Evolutionary conservation across 53 echinoderm and acorn worm genomes (phyloP).

Genomic region (Temnopleurus reevesii): DNA sequence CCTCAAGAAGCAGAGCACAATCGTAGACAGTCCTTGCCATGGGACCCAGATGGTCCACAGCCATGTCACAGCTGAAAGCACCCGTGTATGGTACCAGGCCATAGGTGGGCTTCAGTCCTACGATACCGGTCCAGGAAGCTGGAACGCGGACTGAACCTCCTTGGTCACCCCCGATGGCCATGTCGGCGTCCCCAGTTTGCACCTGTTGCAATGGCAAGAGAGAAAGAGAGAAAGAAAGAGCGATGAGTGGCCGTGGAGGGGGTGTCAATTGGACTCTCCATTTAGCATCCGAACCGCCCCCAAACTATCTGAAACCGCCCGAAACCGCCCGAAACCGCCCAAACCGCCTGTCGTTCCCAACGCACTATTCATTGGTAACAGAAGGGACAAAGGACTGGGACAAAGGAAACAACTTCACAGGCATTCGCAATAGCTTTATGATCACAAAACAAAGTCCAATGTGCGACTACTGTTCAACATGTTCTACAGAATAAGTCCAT

Average conservation of each 20-base stretch:
- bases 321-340: not conserved
- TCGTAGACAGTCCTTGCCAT: conserved; percentile 70
- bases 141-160: conserved; percentile 74
- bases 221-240: not conserved
- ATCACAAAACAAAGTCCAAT: no score
- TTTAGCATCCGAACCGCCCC: not conserved
- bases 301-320: not conserved
- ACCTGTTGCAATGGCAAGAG: conserved; percentile 5
- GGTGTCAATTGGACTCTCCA: not conserved
- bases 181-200: conserved; percentile 56
- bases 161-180: conserved; percentile 76
- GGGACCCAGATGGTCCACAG: conserved; percentile 73
- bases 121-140: conserved; percentile 67
- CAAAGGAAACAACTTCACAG: no score
- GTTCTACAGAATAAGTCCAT: no score
- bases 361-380: not conserved
- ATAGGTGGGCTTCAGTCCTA: conserved; percentile 74
- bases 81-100: conserved; percentile 83
- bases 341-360: not conserved
- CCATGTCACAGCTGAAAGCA: conserved; percentile 44
- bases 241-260: not conserved
- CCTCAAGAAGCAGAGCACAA: conserved; percentile 76
- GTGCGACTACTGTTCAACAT: no score
- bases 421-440: no score
- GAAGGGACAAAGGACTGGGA: no score